Conservation (phyloP, 2,888 invertebrate genomes). For the Brachycybe producta region DNA sequence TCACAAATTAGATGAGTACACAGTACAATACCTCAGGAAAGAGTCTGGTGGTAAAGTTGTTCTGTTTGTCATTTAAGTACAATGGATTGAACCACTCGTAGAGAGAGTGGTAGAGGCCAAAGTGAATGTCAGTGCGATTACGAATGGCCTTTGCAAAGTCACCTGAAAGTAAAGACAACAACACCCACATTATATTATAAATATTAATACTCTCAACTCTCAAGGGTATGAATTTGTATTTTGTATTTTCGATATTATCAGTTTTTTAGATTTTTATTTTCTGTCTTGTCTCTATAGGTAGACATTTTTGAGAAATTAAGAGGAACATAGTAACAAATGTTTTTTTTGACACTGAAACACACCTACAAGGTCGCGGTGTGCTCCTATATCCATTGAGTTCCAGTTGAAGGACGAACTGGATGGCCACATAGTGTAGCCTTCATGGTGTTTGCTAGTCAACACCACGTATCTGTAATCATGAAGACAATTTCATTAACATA, state of each 20-base stretch:
- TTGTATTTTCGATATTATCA: too few relatives aligned
- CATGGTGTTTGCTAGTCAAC: slow-evolving; percentile 76
- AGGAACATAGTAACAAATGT: too few relatives aligned
- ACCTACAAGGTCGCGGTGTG: slow-evolving; percentile 61
- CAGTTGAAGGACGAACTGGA: slow-evolving; percentile 67
- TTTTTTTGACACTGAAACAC: too few relatives aligned
- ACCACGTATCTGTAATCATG: slow-evolving; percentile 53
- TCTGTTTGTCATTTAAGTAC: slow-evolving; percentile 47
- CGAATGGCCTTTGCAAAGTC: slow-evolving; percentile 48
- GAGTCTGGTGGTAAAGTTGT: slow-evolving; percentile 25
- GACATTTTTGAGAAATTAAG: too few relatives aligned
- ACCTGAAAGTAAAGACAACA: slow-evolving; percentile 10
- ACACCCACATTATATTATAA: too few relatives aligned
- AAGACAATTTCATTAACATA: neutral
- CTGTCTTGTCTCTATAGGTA: too few relatives aligned
- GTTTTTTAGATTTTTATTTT: too few relatives aligned
- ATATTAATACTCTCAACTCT: too few relatives aligned
- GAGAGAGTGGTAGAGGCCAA: slow-evolving; percentile 73
- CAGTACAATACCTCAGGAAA: slow-evolving; percentile 28
- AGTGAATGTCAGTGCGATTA: slow-evolving; percentile 46
- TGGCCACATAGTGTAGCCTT: slow-evolving; percentile 75
- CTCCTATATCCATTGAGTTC: slow-evolving; percentile 68
- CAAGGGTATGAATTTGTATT: too few relatives aligned
- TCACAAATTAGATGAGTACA: too few relatives aligned
- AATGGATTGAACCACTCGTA: slow-evolving; percentile 81